Evolutionary conservation across 1,140 invertebrate species (phyloP).

Genomic region (Caenorhabditis latens): DNA sequence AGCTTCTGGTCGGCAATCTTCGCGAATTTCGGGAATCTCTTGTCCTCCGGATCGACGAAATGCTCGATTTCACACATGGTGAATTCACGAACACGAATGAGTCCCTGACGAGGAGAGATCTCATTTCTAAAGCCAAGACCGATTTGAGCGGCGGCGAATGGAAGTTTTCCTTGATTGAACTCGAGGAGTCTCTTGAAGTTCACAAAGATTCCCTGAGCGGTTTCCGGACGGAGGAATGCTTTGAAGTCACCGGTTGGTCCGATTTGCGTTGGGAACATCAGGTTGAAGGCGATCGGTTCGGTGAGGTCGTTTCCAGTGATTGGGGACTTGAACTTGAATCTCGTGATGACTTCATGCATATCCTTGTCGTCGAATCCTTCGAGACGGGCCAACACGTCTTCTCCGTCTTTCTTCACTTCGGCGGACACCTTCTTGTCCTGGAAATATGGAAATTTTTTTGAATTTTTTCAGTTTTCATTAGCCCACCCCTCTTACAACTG

Average conservation of each 20-base stretch:
- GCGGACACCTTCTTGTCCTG: conserved; percentile 86
- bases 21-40: conserved; percentile 91
- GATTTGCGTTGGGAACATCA: conserved; percentile 98
- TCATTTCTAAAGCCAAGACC: conserved; percentile 98
- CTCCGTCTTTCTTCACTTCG: conserved; percentile 81
- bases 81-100: conserved; percentile 95
- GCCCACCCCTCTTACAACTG: too few species aligned
- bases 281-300: conserved; percentile 96
- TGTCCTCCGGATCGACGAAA: conserved; percentile 93
- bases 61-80: conserved; percentile 99
- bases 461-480: too few species aligned
- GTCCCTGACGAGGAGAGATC: conserved; percentile 96
- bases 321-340: conserved; percentile 94
- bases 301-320: conserved; percentile 92
- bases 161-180: conserved; percentile 93
- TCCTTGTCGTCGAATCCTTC: conserved; percentile 91
- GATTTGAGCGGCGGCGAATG: conserved; percentile 98
- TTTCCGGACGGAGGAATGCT: conserved; percentile 88
- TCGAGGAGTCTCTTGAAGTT: conserved; percentile 96
- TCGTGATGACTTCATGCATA: conserved; percentile 86
- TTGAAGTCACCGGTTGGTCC: conserved; percentile 87
- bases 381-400: conserved; percentile 79
- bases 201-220: conserved; percentile 98
- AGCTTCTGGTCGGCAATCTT: conserved; percentile 84
- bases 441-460: conserved; percentile 78